Conservation (phyloP, 2,888 invertebrate genomes). For the Margaritifera margaritifera region DNA sequence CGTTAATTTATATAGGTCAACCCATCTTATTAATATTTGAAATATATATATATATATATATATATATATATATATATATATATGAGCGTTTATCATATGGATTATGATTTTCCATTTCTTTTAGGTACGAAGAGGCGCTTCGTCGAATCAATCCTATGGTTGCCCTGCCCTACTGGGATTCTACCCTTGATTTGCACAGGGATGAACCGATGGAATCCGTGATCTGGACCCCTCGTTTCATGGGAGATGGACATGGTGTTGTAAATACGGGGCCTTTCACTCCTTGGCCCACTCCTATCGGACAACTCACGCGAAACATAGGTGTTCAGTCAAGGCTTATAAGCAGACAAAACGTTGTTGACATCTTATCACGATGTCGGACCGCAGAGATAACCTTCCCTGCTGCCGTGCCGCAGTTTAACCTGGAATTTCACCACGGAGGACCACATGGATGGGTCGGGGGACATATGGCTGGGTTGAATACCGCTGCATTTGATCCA, state of each 20-base stretch:
- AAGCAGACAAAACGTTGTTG: too few relatives aligned
- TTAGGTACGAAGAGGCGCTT: constrained; percentile 55
- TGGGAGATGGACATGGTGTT: constrained; percentile 45
- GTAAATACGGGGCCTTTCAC: constrained; percentile 49
- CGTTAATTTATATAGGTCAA: too few relatives aligned
- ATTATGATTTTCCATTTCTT: constrained; percentile 1
- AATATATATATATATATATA: too few relatives aligned
- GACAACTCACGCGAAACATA: neutral
- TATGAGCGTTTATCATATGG: too few relatives aligned
- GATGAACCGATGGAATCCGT: constrained; percentile 44
- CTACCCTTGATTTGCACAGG: constrained; percentile 43
- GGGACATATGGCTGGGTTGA: constrained; percentile 41
- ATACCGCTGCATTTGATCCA: constrained; percentile 46
- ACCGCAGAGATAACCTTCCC: constrained; percentile 27
- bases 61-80: too few relatives aligned
- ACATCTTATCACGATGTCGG: neutral
- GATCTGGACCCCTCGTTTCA: constrained; percentile 42
- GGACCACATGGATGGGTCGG: constrained; percentile 50
- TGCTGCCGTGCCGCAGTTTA: constrained; percentile 23
- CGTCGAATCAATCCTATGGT: constrained; percentile 41
- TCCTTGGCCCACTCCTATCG: constrained; percentile 27
- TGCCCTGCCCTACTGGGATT: constrained; percentile 55
- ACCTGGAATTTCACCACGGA: constrained; percentile 48
- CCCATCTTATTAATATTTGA: too few relatives aligned
- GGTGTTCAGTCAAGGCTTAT: too few relatives aligned